Evolutionary conservation across 2,888 invertebrate species (phyloP).

Genomic region (Theretra japonica): DNA sequence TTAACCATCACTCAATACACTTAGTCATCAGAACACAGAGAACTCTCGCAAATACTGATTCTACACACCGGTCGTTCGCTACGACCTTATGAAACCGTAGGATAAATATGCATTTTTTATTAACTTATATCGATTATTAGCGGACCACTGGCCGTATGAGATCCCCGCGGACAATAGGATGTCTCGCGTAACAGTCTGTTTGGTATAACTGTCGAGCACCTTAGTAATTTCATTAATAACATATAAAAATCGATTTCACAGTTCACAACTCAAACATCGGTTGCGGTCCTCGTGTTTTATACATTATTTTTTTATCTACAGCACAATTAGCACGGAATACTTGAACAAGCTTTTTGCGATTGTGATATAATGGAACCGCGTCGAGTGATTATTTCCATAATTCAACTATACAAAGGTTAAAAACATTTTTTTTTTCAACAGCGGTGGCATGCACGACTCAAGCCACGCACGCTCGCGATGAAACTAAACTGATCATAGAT

Average conservation of each 20-base stretch:
- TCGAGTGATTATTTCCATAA: constrained; percentile 66
- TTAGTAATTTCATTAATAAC: constrained; percentile 83
- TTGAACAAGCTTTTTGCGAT: constrained; percentile 45
- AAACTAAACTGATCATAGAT: constrained; percentile 79
- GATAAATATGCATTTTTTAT: constrained; percentile 83
- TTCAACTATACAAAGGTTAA: constrained; percentile 73
- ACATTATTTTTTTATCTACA: constrained; percentile 68
- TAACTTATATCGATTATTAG: constrained; percentile 76
- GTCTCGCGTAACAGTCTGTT: constrained; percentile 60
- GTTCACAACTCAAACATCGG: constrained; percentile 78
- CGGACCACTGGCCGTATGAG: constrained; percentile 49
- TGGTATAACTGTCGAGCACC: constrained; percentile 76
- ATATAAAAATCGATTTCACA: constrained; percentile 83
- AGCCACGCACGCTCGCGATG: constrained; percentile 71
- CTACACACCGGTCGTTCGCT: constrained; percentile 52
- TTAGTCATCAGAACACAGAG: constrained; percentile 1
- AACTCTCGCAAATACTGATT: constrained; percentile 24
- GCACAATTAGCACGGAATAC: constrained; percentile 37
- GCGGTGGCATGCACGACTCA: constrained; percentile 57
- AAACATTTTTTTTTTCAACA: constrained; percentile 58
- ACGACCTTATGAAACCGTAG: constrained; percentile 74
- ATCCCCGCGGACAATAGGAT: constrained; percentile 52
- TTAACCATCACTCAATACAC: constrained; percentile 19
- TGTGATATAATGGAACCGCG: constrained; percentile 50
- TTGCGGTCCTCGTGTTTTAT: constrained; percentile 76